phyloP scores from a whole-genome alignment of 1,140 invertebrate genomes.

The Laodelphax striatellus region DNA sequence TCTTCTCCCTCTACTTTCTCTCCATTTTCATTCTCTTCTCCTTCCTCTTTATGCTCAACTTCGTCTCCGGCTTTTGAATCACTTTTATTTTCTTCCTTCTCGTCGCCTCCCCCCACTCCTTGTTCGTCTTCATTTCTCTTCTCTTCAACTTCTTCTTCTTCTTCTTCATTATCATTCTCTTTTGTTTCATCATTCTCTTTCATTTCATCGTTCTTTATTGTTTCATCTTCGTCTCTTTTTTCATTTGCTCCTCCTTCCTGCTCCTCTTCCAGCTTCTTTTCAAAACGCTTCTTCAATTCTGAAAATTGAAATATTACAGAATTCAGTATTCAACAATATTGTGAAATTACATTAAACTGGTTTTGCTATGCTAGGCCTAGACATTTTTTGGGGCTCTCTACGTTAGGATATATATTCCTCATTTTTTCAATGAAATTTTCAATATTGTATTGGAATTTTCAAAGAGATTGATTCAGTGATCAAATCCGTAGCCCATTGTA shows the following conservation, averaged over 20 bases:
- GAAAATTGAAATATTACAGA: neutral
- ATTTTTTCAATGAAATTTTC: too few species aligned
- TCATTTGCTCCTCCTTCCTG: neutral
- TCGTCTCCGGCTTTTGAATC: neutral
- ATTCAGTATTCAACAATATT: too few species aligned
- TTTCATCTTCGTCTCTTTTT: neutral
- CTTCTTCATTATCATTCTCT: neutral
- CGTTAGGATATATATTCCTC: too few species aligned
- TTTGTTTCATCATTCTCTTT: neutral
- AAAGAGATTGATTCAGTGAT: too few species aligned
- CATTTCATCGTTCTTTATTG: too few species aligned
- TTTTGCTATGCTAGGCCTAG: too few species aligned
- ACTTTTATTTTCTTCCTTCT: neutral
- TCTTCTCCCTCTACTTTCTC: neutral
- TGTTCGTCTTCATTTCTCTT: neutral
- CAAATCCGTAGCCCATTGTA: too few species aligned
- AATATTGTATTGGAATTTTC: too few species aligned
- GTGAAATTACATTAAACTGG: too few species aligned
- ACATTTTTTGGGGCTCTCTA: too few species aligned
- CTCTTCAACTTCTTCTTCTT: neutral
- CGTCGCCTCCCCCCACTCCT: neutral
- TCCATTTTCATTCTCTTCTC: neutral
- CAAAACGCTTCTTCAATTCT: neutral
- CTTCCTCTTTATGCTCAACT: neutral
- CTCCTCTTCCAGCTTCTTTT: neutral